Percentiles rank a stretch among this genome's conserved stretches.
These are phyloP conservation scores for Anguilla obscura DNA, from an alignment of 2,797 vertebrate species.

Conservation along the genomic window DNA sequence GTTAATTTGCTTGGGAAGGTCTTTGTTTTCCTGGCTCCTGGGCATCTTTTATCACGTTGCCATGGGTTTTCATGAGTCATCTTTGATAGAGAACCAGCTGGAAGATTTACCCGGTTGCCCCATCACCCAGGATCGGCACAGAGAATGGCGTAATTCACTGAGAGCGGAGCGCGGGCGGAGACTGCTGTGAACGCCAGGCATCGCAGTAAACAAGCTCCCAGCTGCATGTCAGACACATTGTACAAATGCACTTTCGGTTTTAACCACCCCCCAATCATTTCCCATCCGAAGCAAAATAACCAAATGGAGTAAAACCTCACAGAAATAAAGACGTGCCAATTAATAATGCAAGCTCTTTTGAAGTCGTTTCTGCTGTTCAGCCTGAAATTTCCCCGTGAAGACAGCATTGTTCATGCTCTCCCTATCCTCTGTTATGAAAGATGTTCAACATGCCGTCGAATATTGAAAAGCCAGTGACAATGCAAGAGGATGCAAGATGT, in stretches of 20 bases:
- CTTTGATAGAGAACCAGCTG: neutral
- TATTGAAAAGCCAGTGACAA: neutral
- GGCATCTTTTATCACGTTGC: neutral
- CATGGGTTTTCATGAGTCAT: neutral
- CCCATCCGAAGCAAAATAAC: neutral
- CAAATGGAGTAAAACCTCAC: neutral
- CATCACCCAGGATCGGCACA: neutral
- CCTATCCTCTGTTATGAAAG: neutral
- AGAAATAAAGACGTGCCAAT: neutral
- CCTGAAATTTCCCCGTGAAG: neutral
- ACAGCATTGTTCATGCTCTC: neutral
- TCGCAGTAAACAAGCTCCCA: constrained; percentile 9
- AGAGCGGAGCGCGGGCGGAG: neutral
- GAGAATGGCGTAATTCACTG: neutral
- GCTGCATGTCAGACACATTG: constrained; percentile 5
- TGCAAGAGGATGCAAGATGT: neutral
- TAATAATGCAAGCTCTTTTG: neutral
- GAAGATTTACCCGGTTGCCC: constrained; percentile 5
- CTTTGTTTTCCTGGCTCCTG: neutral
- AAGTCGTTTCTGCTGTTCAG: neutral
- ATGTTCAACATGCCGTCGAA: neutral
- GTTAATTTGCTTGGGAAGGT: neutral
- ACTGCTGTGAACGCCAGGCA: neutral
- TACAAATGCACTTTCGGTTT: neutral
- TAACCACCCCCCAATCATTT: neutral